These are phyloP conservation scores for Brachionus rubens DNA, from an alignment of 1,140 invertebrate genomes.

Conservation along the genomic window DNA sequence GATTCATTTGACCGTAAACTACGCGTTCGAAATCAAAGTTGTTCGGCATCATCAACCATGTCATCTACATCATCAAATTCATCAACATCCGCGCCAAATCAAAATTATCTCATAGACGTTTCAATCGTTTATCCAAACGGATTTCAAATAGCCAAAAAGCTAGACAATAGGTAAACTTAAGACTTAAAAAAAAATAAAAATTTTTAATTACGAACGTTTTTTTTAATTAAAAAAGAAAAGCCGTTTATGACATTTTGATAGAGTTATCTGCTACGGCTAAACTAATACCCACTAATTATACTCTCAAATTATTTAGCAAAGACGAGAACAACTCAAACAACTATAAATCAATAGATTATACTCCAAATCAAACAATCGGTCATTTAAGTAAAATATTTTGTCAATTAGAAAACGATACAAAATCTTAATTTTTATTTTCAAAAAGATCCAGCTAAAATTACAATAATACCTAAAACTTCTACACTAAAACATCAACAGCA, in stretches of 20 bases:
- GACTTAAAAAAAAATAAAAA: neutral
- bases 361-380: conserved; percentile 45
- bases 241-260: conserved; percentile 42
- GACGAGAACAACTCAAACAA: conserved; percentile 3
- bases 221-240: conserved; percentile 5
- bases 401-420: neutral
- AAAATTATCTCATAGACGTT: conserved; percentile 6
- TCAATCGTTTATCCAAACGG: conserved; percentile 29
- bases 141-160: conserved; percentile 22
- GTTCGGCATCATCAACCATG: conserved; percentile 29
- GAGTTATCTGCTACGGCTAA: conserved; percentile 40
- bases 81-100: conserved; percentile 4
- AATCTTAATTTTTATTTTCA: neutral
- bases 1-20: neutral
- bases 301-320: conserved; percentile 34
- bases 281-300: conserved; percentile 45
- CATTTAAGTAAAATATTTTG: conserved; percentile 37
- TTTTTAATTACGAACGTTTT: neutral
- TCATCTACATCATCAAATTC: conserved; percentile 34
- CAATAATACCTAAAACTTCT: neutral
- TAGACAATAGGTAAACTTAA: conserved; percentile 27
- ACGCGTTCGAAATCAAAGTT: conserved; percentile 13
- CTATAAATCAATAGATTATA: conserved; percentile 41
- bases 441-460: conserved; percentile 35
- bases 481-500: conserved; percentile 34